Conservation (phyloP, 2,113 vertebrate genomes). For the Odobenus rosmarus region DNA sequence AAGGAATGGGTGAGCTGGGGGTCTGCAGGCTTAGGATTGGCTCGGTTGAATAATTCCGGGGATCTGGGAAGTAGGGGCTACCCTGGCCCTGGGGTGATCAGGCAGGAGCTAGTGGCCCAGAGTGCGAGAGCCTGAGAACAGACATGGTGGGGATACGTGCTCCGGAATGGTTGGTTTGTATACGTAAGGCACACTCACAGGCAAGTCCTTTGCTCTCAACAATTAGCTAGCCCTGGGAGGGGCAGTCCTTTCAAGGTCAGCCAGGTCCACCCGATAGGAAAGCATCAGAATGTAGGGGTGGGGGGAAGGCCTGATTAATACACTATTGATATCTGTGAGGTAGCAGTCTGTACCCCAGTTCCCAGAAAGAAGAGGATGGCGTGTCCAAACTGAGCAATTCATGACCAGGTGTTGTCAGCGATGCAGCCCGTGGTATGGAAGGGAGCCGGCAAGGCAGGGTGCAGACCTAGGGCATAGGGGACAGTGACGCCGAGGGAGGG, state of each 20-base stretch:
- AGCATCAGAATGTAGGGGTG: neutral
- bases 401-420: neutral
- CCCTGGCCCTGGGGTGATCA: neutral
- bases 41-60: neutral
- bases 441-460: neutral
- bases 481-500: neutral
- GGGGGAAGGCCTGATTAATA: neutral
- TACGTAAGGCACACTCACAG: rapidly evolving
- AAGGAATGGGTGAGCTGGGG: rapidly evolving
- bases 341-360: rapidly evolving
- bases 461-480: neutral
- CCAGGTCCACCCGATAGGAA: neutral
- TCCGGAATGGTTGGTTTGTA: neutral
- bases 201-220: neutral
- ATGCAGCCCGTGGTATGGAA: neutral
- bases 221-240: neutral
- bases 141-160: rapidly evolving
- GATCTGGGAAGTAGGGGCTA: neutral
- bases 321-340: neutral
- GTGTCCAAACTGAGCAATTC: neutral
- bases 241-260: neutral
- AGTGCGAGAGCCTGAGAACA: neutral
- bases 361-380: neutral
- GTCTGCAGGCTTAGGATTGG: neutral
- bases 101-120: neutral